Conservation (phyloP, 2,888 invertebrate genomes). For the Panzeria rudis region DNA sequence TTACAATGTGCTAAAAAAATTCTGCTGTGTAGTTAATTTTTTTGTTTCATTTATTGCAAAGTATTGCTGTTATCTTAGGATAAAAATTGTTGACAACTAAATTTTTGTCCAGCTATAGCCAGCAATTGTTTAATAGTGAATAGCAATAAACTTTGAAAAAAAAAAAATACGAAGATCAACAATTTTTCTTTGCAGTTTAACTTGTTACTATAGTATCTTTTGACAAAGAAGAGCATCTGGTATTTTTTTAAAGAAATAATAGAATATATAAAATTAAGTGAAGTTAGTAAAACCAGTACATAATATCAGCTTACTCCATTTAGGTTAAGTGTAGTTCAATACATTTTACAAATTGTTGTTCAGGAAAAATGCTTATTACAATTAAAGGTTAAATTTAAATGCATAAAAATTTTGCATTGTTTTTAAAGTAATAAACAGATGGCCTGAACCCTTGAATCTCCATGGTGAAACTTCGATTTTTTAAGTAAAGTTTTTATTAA, state of each 20-base stretch:
- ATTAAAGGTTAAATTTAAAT: no score
- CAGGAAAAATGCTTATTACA: no score
- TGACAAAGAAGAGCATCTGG: neutral
- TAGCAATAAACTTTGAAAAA: neutral
- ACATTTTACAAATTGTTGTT: no score
- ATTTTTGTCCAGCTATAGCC: slow-evolving; percentile 41
- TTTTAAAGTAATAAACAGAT: no score
- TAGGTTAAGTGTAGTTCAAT: no score
- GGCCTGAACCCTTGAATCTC: no score
- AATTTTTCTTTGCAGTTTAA: slow-evolving; percentile 15
- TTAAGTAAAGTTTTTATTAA: no score
- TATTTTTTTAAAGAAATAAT: neutral
- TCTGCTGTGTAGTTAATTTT: slow-evolving; percentile 66
- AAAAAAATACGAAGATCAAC: slow-evolving; percentile 28
- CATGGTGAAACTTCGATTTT: no score
- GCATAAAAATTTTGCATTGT: no score
- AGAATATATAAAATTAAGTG: neutral
- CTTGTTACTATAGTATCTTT: neutral
- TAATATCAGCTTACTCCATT: neutral
- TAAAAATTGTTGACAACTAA: slow-evolving; percentile 61
- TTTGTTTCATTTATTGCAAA: slow-evolving; percentile 52
- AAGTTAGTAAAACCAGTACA: neutral
- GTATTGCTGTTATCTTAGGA: slow-evolving; percentile 53
- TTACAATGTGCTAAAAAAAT: slow-evolving; percentile 46
- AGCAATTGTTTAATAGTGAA: slow-evolving; percentile 38